phyloP scores from a whole-genome alignment of 2,113 vertebrate species.

The Cryptoleucopteryx plumbea region DNA sequence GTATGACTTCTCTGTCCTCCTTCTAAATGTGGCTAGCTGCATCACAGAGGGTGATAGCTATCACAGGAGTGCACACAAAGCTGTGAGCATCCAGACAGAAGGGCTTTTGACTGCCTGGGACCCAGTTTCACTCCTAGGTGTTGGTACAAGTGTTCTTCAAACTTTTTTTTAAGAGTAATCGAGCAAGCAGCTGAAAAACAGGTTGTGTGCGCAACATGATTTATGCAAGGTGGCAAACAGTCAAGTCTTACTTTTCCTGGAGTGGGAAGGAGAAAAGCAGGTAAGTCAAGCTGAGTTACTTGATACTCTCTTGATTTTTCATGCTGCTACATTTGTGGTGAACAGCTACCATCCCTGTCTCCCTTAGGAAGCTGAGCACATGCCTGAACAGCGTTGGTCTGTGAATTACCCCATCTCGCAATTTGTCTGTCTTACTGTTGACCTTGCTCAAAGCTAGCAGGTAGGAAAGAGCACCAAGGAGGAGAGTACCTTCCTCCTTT shows the following conservation, averaged over 20 bases:
- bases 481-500: background rate
- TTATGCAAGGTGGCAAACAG: background rate
- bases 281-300: background rate
- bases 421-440: background rate
- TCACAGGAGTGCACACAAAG: background rate
- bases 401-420: background rate
- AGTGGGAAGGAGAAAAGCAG: background rate
- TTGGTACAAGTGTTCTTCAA: background rate
- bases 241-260: background rate
- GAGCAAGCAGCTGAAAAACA: background rate
- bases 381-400: background rate
- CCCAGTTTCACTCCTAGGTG: background rate
- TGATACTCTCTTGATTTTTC: background rate
- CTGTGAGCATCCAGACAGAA: background rate
- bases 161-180: background rate
- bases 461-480: background rate
- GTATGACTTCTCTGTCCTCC: background rate
- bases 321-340: background rate
- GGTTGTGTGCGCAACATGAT: background rate
- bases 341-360: fast-evolving
- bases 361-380: background rate
- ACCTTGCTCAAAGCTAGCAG: background rate
- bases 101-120: background rate
- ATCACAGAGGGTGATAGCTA: fast-evolving
- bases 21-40: background rate